These are phyloP conservation scores for Medauroidea extradentata DNA, from an alignment of 1,140 invertebrate species.

Conservation along the genomic window DNA sequence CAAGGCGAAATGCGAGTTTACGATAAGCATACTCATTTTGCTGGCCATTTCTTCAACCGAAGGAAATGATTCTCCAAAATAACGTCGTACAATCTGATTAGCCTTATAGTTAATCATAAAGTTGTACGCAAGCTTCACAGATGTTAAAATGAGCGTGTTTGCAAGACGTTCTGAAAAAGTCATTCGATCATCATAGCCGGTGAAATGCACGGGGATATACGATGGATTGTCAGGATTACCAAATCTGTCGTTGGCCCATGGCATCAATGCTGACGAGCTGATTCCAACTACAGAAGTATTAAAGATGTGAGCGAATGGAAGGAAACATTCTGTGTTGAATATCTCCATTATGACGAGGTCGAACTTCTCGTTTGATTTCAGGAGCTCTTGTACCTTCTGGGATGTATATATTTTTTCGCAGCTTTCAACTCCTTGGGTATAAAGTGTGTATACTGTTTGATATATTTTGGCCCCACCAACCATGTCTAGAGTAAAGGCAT, in stretches of 20 bases:
- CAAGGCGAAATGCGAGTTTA: slow-evolving; percentile 29
- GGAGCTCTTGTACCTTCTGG: slow-evolving; percentile 7
- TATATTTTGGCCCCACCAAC: no score
- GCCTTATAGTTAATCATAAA: background rate
- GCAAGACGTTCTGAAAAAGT: slow-evolving; percentile 23
- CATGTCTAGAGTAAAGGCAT: no score
- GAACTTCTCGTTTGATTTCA: slow-evolving; percentile 28
- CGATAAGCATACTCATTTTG: slow-evolving; percentile 24
- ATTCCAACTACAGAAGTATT: slow-evolving; percentile 27
- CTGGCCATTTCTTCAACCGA: slow-evolving; percentile 19
- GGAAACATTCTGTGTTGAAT: slow-evolving; percentile 33
- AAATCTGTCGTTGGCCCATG: slow-evolving; percentile 28
- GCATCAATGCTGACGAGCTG: slow-evolving; percentile 29
- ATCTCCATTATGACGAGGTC: slow-evolving; percentile 30
- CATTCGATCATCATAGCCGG: slow-evolving; percentile 25
- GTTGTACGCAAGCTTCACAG: background rate
- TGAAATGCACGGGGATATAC: slow-evolving; percentile 22
- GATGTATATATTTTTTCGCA: no score
- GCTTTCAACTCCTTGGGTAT: no score
- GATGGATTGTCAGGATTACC: slow-evolving; percentile 27
- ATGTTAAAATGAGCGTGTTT: slow-evolving; percentile 4
- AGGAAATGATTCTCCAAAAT: slow-evolving; percentile 10
- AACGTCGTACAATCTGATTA: background rate
- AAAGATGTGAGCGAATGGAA: slow-evolving; percentile 39
- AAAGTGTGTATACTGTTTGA: no score